These are phyloP conservation scores for Orius insidiosus DNA, from an alignment of 1,140 invertebrate species.

Conservation along the genomic window DNA sequence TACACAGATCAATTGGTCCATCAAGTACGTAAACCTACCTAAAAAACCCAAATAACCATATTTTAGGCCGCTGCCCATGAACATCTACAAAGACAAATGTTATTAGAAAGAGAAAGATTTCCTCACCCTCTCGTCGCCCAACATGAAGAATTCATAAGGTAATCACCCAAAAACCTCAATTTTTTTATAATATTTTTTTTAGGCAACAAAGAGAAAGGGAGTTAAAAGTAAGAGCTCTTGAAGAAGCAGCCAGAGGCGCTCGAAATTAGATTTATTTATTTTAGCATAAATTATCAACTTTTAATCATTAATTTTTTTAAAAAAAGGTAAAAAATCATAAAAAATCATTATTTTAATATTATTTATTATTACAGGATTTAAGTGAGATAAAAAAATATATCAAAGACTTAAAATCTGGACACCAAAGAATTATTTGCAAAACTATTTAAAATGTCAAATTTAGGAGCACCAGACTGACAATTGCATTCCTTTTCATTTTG, in stretches of 20 bases:
- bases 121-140: slow-evolving; percentile 45
- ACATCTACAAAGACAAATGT: slow-evolving; percentile 65
- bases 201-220: slow-evolving; percentile 53
- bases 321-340: neutral
- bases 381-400: neutral
- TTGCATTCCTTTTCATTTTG: no score
- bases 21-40: slow-evolving; percentile 32
- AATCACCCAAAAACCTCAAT: slow-evolving; percentile 3
- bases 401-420: neutral
- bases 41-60: neutral
- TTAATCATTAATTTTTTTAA: slow-evolving; percentile 1
- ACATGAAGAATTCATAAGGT: slow-evolving; percentile 69
- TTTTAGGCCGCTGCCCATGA: slow-evolving; percentile 53
- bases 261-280: slow-evolving; percentile 23
- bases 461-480: no score
- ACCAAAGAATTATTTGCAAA: no score
- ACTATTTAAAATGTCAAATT: no score
- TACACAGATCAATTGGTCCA: slow-evolving; percentile 71
- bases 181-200: neutral
- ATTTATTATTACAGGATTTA: slow-evolving; percentile 1
- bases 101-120: slow-evolving; percentile 62
- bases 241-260: slow-evolving; percentile 64
- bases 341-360: neutral
- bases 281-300: neutral
- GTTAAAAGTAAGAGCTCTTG: slow-evolving; percentile 64